Evolutionary conservation across 2,888 invertebrate species (phyloP), one percentile per base, ranked within the genome.

Genomic region (Apamea crenata): DNA sequence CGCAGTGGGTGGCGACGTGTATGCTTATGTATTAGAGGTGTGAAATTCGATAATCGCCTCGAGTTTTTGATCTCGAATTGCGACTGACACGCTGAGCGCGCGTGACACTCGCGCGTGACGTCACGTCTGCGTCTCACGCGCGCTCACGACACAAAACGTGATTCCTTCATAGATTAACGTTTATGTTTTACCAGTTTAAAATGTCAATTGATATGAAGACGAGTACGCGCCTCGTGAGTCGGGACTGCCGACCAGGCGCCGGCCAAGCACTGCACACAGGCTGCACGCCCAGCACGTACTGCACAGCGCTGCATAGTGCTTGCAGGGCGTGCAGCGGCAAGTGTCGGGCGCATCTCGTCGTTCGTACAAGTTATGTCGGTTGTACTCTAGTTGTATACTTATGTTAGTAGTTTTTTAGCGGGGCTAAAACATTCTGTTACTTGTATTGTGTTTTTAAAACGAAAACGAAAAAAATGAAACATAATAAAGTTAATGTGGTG

Each of bases 51-150:
- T 75, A 71, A 83, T 85, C 90, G 91, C 93, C 93, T 92, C 92
- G 89, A 88, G 91, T 89, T 91, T 92, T 93, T 96, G 96, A 96
- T 96, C 95, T 96, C 95, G 95, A 94, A 93, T 94, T 91, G 92
- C 95, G 93, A 92, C 92, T 91, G 93, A 92, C 74, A 70, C 82
- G 87, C 78, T 18, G 78, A 74, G 75, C 73, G 84, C 65, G 73
- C 80, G 81, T 69, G 81, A 70, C 77, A 75, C 69, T 32, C 61
- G 65, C 74, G 63, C 74, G 59, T 66, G 78, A 36, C 71, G 74
- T 61, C 70, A 73, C 53, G 56, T 25, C 14, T n/a, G 59, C 81
- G 72, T 47, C 68, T 68, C 74, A 77, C 84, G 77, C 80, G 81
- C 81, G 77, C 71, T 69, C 69, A 8, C 89, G 85, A 80, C 83